Conservation (phyloP, 2,113 vertebrate genomes). For the Limanda limanda region DNA sequence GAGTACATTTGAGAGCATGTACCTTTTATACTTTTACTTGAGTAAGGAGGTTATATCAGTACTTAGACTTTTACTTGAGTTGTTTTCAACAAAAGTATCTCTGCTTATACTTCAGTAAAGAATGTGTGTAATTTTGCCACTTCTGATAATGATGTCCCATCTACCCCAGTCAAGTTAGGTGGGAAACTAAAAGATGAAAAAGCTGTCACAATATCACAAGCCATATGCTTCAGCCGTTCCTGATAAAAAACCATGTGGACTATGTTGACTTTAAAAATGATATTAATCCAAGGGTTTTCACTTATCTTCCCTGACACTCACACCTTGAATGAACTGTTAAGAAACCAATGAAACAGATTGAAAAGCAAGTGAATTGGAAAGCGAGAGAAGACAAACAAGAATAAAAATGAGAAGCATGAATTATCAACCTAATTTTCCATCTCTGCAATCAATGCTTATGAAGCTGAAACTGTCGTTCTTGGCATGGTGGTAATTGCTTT, state of each 20-base stretch:
- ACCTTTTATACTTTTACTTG: too few relatives aligned
- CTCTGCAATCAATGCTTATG: slow-evolving; percentile 78
- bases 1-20: too few relatives aligned
- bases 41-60: too few relatives aligned
- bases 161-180: slow-evolving; percentile 5
- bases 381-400: slow-evolving; percentile 40
- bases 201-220: slow-evolving; percentile 20
- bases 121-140: too few relatives aligned
- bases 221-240: slow-evolving; percentile 13
- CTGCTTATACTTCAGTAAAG: too few relatives aligned
- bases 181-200: slow-evolving; percentile 7
- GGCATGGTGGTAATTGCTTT: slow-evolving; percentile 88
- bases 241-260: slow-evolving; percentile 24
- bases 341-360: slow-evolving; percentile 32
- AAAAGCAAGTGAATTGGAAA: slow-evolving; percentile 33
- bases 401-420: slow-evolving; percentile 53
- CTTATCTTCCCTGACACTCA: slow-evolving; percentile 22
- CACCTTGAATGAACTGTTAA: slow-evolving; percentile 34
- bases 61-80: too few relatives aligned
- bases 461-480: slow-evolving; percentile 88
- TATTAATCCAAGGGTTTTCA: slow-evolving; percentile 33
- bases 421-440: slow-evolving; percentile 73
- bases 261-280: slow-evolving; percentile 34
- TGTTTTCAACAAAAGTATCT: too few relatives aligned
- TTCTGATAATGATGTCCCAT: background rate